A percentile compares a stretch with the other conserved stretches of the same genome.
Evolutionary conservation across 2,797 vertebrate genomes (phyloP).

Genomic region (Hylomyscus alleni): DNA sequence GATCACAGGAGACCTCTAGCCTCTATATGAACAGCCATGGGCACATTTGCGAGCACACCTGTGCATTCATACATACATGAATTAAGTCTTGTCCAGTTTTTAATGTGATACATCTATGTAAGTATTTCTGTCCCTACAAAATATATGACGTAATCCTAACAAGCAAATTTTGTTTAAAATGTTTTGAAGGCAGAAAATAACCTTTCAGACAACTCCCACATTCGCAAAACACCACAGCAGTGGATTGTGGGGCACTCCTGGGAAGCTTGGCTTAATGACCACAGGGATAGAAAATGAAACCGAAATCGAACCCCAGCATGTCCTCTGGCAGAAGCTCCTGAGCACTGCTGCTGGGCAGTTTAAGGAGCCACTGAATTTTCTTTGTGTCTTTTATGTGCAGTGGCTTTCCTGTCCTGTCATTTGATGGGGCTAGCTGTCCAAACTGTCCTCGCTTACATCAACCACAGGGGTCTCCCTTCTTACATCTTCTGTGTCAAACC

Average conservation of each 20-base stretch:
- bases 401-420: constrained; percentile 15
- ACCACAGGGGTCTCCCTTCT: background rate
- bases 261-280: constrained; percentile 36
- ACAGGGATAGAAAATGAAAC: background rate
- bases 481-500: background rate
- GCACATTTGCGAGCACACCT: background rate
- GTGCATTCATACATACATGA: background rate
- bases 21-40: background rate
- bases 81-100: background rate
- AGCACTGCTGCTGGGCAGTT: background rate
- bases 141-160: background rate
- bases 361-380: constrained; percentile 20
- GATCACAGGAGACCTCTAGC: background rate
- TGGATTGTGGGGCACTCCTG: background rate
- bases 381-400: constrained; percentile 21
- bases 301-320: background rate
- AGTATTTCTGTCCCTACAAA: background rate
- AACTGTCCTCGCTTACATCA: background rate
- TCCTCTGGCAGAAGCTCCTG: constrained; percentile 47
- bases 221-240: background rate
- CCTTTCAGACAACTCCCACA: background rate
- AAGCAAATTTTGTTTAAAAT: constrained; percentile 46
- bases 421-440: background rate
- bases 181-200: constrained; percentile 1
- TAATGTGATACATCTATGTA: background rate